Percentiles rank a stretch among this genome's conserved stretches.
Evolutionary conservation across 2,113 vertebrate species (phyloP).

Genomic region (Antechinus stuartii): DNA sequence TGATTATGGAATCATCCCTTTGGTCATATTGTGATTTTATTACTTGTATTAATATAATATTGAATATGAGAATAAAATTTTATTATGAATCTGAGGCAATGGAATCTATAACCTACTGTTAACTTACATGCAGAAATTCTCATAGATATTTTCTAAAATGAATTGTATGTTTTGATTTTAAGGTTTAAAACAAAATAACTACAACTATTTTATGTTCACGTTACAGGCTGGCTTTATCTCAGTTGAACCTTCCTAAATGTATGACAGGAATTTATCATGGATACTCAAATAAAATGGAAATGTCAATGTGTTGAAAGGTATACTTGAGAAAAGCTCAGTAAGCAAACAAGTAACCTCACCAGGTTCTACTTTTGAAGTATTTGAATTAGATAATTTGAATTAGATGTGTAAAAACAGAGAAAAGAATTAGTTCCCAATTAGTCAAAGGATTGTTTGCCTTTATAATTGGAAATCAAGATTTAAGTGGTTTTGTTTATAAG

Average conservation of each 20-base stretch:
- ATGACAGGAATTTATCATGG: background rate
- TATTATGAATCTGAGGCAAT: background rate
- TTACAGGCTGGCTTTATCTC: background rate
- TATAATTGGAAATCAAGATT: background rate
- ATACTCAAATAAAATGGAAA: background rate
- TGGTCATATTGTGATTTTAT: background rate
- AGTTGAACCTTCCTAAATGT: background rate
- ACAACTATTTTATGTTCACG: background rate
- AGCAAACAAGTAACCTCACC: background rate
- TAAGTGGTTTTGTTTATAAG: background rate
- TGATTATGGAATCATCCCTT: background rate
- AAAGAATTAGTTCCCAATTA: background rate
- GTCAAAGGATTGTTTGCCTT: rapidly evolving
- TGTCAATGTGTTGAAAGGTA: background rate
- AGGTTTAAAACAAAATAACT: background rate
- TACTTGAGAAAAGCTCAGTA: background rate
- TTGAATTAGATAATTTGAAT: background rate
- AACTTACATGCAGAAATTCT: background rate
- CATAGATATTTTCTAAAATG: background rate
- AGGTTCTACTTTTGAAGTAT: background rate
- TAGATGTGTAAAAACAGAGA: background rate
- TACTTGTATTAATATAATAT: background rate
- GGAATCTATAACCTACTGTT: background rate
- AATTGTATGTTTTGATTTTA: background rate
- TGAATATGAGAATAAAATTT: background rate